Evolutionary conservation across 2,797 vertebrate species (phyloP), one percentile per base, ranked within the genome.

Genomic region (Lindbergichthys nudifrons): DNA sequence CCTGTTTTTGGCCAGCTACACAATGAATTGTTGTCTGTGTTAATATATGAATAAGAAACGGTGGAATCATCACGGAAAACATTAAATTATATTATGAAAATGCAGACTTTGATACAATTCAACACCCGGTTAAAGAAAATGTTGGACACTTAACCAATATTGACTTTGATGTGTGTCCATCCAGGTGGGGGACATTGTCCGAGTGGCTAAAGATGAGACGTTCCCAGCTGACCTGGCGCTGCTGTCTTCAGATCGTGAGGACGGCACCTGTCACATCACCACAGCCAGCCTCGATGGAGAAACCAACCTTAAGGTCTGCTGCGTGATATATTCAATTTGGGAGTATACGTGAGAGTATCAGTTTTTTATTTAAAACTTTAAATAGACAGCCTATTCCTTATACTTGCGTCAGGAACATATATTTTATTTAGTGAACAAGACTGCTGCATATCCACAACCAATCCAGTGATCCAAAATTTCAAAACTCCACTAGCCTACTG

Each of bases 131-230:
- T 14, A 11, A 65, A 39, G 1, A 30, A n/a, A 39, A 45, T 64
- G 23, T 16, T 43, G 1, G 3, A 43, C n/a, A 10, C 19, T 26
- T 26, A 3, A 42, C 16, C 9, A 19, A 15, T 14, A 4, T 63
- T 18, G 36, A 48, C 11, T 30, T 59, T 23, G 47, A 4, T 23
- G 1, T 4, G 3, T 65, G 0, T 73, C 0, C 8, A 2, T 63
- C 18, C 88, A 99, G 98, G 98, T 99, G 43, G 98, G 98, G n/a
- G 98, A 99, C 90, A 98, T 99, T 77, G 98, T 99, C 73, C 95
- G 97, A 81, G 96, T 99, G 93, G 96, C 97, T 91, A 99, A 99
- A 96, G 98, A 99, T 95, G 98, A 99, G 91, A 98, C 97, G n/a
- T 99, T 99, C 80, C 98, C 98, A 52, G 97, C 89, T 58, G 98